Conservation (phyloP, 2,113 vertebrate genomes). For the Pseudorasbora parva region DNA sequence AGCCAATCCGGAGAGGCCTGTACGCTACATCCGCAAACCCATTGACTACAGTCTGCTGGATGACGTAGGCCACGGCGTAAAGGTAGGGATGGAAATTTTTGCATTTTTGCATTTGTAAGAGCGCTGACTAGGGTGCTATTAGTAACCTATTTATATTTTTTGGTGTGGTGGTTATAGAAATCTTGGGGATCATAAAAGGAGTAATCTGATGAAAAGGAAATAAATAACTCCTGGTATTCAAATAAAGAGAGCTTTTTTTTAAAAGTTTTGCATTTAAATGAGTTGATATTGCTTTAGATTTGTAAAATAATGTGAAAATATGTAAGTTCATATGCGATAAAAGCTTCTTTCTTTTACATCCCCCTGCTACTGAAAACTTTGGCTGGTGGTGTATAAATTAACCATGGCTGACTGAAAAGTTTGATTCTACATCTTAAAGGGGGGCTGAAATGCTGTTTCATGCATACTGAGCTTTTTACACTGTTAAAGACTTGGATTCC, state of each 20-base stretch:
- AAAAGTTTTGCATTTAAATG: neutral
- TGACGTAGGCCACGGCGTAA: constrained; percentile 98
- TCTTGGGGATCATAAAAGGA: too few species aligned
- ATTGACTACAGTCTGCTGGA: constrained; percentile 97
- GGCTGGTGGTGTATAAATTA: neutral
- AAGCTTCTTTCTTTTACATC: neutral
- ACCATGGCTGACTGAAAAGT: neutral
- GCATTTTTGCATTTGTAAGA: neutral
- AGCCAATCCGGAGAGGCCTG: constrained; percentile 95
- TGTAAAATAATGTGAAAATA: neutral
- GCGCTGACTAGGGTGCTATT: neutral
- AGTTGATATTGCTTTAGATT: neutral
- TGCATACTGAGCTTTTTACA: too few species aligned
- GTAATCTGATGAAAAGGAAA: too few species aligned
- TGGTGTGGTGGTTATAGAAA: too few species aligned
- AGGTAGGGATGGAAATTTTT: constrained; percentile 79
- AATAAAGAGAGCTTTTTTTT: neutral
- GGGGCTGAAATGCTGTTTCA: too few species aligned
- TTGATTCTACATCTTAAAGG: neutral
- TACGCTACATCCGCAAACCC: constrained; percentile 98
- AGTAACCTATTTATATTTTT: too few species aligned
- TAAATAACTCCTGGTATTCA: neutral
- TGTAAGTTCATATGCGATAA: neutral
- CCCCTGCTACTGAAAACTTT: neutral
- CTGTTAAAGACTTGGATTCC: too few species aligned